Percentiles rank a stretch among this genome's conserved stretches.
phyloP scores from a whole-genome alignment of 2,888 invertebrate species.

The Iselma pallidipennis region DNA sequence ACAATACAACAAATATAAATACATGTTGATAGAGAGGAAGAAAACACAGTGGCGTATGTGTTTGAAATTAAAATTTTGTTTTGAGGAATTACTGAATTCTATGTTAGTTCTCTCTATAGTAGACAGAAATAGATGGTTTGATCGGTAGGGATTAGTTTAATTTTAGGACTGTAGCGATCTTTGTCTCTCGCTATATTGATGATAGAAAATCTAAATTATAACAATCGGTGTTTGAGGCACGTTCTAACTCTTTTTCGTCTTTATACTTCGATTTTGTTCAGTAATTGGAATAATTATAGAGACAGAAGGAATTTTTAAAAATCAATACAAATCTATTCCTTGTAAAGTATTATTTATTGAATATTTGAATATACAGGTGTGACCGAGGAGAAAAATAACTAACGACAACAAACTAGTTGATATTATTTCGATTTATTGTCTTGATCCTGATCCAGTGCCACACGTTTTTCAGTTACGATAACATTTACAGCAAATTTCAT shows the following conservation, averaged over 20 bases:
- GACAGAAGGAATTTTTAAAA: no score
- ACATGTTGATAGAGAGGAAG: background rate
- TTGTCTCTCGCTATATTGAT: background rate
- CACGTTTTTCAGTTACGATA: background rate
- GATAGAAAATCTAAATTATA: background rate
- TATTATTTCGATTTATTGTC: background rate
- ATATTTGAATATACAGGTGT: no score
- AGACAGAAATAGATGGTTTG: background rate
- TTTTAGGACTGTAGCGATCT: background rate
- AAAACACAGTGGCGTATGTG: background rate
- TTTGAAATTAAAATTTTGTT: no score
- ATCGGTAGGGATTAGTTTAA: background rate
- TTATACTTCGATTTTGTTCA: background rate
- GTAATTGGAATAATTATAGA: no score
- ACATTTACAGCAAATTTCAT: background rate
- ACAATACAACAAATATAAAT: background rate
- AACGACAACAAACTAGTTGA: no score
- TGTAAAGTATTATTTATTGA: no score
- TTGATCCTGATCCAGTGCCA: background rate
- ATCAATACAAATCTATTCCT: no score
- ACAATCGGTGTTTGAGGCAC: background rate
- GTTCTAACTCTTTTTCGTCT: background rate
- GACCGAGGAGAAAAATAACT: no score
- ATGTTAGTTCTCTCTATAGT: no score
- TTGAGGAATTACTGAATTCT: background rate